Evolutionary conservation across 23 tunicate genomes (phyloP).

Genomic region (Trididemnum nubilum): DNA sequence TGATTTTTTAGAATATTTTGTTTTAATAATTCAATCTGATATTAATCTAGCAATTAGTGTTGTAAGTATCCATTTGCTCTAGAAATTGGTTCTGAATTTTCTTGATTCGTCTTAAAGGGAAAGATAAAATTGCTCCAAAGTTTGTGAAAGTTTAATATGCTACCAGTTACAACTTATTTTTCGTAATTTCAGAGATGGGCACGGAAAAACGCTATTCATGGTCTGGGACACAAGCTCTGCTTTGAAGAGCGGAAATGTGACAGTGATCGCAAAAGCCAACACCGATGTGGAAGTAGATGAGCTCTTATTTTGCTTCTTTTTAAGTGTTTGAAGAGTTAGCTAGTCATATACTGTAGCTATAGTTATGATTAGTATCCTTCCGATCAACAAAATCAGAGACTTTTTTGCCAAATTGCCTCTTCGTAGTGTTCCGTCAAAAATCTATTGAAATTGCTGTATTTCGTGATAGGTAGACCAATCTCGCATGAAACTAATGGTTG

Average conservation of each 20-base stretch:
- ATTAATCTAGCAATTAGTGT: neutral
- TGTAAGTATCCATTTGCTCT: neutral
- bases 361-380: neutral
- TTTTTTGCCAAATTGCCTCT: neutral
- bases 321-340: neutral
- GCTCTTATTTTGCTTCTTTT: neutral
- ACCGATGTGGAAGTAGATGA: constrained; percentile 79
- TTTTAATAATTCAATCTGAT: neutral
- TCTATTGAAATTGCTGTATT: too few species aligned
- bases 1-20: neutral
- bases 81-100: too few species aligned
- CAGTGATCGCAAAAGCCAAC: constrained; percentile 78
- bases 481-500: too few species aligned
- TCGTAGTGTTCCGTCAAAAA: too few species aligned
- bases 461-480: too few species aligned
- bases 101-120: too few species aligned
- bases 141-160: too few species aligned
- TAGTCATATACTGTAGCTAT: neutral
- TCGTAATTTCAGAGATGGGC: constrained; percentile 90
- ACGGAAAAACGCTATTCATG: constrained; percentile 74
- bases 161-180: too few species aligned
- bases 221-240: constrained; percentile 96
- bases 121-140: too few species aligned
- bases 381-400: neutral
- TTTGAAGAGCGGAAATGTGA: constrained; percentile 54